These are phyloP conservation scores for Torymus tubicola DNA, from an alignment of 2,888 invertebrate species.

Conservation along the genomic window DNA sequence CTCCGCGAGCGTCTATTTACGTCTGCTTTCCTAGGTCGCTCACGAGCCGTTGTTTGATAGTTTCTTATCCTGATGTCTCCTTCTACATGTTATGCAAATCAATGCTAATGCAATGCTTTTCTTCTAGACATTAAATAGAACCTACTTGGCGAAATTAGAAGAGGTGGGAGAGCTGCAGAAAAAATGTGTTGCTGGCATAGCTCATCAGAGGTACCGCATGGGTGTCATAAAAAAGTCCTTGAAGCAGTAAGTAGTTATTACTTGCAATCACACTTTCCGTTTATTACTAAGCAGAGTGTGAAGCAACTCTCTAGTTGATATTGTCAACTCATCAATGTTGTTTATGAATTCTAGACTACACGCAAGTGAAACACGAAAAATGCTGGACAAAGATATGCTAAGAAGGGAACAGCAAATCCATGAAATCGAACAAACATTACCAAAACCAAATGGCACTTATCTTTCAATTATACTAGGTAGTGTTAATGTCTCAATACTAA, in stretches of 20 bases:
- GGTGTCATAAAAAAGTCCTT: slow-evolving; percentile 87
- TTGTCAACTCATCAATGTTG: not conserved
- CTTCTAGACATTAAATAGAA: slow-evolving; percentile 85
- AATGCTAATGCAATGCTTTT: not conserved
- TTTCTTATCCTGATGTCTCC: not conserved
- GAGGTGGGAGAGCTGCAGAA: slow-evolving; percentile 90
- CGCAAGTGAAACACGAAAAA: slow-evolving; percentile 68
- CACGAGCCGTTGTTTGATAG: not conserved
- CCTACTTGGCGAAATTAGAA: slow-evolving; percentile 90
- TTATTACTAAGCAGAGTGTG: no score
- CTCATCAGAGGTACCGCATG: slow-evolving; percentile 94
- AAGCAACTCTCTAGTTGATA: not conserved
- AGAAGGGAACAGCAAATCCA: slow-evolving; percentile 90
- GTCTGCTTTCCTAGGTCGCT: no score
- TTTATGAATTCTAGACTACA: slow-evolving; percentile 67
- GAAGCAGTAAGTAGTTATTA: slow-evolving; percentile 83
- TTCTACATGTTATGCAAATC: not conserved
- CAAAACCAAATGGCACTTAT: slow-evolving; percentile 94
- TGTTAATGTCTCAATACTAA: slow-evolving; percentile 97
- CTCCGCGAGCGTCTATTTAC: no score
- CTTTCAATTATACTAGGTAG: slow-evolving; percentile 96
- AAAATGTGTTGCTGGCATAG: slow-evolving; percentile 91
- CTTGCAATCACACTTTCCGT: no score
- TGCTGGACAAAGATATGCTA: slow-evolving; percentile 86
- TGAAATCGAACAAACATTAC: slow-evolving; percentile 95